These are phyloP conservation scores for Ascaphus truei DNA, from an alignment of 2,113 vertebrate species.

Conservation along the genomic window DNA sequence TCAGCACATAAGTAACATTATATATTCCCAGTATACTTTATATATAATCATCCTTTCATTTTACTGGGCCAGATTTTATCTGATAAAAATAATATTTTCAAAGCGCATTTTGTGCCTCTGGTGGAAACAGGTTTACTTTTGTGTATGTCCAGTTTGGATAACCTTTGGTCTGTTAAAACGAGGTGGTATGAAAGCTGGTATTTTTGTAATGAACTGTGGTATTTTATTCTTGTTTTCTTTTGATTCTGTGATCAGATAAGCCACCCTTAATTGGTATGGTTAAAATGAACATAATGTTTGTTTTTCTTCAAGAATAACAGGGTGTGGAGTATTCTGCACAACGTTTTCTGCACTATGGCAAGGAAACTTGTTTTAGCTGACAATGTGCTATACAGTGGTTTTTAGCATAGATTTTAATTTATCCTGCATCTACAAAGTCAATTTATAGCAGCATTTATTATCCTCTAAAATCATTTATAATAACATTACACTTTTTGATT, in stretches of 20 bases:
- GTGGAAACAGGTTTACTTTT: neutral
- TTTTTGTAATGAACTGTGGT: conserved; percentile 7
- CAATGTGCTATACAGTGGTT: neutral
- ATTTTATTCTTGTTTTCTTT: neutral
- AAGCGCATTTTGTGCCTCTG: neutral
- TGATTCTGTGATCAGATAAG: neutral
- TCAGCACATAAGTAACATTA: neutral
- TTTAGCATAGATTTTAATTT: neutral
- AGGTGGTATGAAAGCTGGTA: conserved; percentile 20
- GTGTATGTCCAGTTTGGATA: conserved; percentile 2
- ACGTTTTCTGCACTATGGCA: no score
- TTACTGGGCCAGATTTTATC: neutral
- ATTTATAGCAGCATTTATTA: neutral
- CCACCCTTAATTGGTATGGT: neutral
- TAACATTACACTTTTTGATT: conserved; percentile 12
- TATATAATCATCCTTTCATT: neutral
- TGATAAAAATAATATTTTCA: conserved; percentile 12
- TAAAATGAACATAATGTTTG: neutral
- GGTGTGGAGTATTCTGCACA: no score
- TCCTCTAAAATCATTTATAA: neutral
- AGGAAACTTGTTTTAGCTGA: no score
- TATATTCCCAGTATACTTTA: neutral
- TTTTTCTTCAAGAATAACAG: no score
- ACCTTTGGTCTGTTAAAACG: neutral
- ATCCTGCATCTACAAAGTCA: neutral